Evolutionary conservation across 2,888 invertebrate species (phyloP).

Genomic region (Cerastis rubricosa): DNA sequence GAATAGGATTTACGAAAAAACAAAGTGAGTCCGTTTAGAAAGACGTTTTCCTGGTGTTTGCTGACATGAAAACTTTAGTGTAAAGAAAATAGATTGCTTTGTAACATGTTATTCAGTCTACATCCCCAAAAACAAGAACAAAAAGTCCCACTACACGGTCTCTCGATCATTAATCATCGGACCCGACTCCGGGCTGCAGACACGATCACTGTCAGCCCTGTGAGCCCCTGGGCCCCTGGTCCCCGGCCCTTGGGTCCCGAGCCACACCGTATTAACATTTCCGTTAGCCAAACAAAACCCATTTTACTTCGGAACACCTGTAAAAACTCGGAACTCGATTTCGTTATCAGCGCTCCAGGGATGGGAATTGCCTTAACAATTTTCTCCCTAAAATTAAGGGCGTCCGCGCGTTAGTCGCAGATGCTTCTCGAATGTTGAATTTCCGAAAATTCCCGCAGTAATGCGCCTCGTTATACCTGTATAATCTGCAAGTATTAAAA

Average conservation of each 20-base stretch:
- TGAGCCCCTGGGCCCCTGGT: constrained; percentile 18
- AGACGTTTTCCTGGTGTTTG: neutral
- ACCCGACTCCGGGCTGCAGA: constrained; percentile 29
- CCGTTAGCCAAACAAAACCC: constrained; percentile 59
- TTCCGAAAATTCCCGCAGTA: constrained; percentile 61
- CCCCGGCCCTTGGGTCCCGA: constrained; percentile 21
- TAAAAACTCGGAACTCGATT: constrained; percentile 69
- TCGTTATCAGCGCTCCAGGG: constrained; percentile 65
- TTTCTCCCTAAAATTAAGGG: constrained; percentile 69
- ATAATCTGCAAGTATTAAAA: constrained; percentile 61
- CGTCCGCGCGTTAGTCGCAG: constrained; percentile 68
- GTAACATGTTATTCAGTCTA: constrained; percentile 23
- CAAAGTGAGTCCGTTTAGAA: neutral
- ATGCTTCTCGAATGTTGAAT: constrained; percentile 66
- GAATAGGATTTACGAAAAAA: neutral
- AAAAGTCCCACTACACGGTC: constrained; percentile 33
- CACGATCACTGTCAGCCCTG: constrained; percentile 43
- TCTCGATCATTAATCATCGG: constrained; percentile 52
- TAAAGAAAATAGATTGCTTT: constrained; percentile 26
- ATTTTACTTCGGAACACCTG: constrained; percentile 67
- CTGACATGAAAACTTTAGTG: constrained; percentile 9
- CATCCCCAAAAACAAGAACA: constrained; percentile 26
- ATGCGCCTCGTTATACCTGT: constrained; percentile 58
- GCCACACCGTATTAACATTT: constrained; percentile 57
- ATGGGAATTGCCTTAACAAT: constrained; percentile 67